Conservation (phyloP, 2,797 vertebrate genomes). For the Tragopan temminckii region DNA sequence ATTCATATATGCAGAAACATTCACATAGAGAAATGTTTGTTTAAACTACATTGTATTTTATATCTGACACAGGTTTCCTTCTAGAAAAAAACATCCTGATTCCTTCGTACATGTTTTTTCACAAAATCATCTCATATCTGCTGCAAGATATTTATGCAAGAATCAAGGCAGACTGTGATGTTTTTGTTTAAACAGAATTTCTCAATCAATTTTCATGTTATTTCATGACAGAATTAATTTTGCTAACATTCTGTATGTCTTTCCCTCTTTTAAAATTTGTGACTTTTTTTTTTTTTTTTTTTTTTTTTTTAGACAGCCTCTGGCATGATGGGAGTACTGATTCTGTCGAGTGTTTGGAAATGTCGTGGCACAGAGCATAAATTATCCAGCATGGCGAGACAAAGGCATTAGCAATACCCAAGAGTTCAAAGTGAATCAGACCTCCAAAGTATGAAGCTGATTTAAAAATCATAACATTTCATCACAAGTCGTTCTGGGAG, state of each 20-base stretch:
- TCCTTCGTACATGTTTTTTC: background rate
- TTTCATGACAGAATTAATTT: background rate
- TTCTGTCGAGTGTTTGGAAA: background rate
- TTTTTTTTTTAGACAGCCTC: background rate
- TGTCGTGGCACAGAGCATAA: background rate
- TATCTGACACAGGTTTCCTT: background rate
- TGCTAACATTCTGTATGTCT: background rate
- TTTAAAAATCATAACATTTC: conserved; percentile 3
- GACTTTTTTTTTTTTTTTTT: background rate
- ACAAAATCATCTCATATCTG: background rate
- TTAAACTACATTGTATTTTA: background rate
- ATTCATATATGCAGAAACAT: background rate
- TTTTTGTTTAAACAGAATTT: background rate
- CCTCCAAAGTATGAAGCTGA: background rate
- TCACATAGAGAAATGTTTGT: background rate
- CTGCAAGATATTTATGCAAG: background rate
- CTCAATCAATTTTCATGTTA: background rate
- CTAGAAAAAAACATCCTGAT: background rate
- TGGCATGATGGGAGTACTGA: background rate
- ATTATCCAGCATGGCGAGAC: background rate
- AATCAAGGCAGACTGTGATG: background rate
- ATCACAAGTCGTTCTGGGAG: background rate
- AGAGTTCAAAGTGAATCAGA: background rate
- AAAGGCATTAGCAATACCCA: background rate
- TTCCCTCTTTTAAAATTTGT: background rate